Percentiles rank a stretch among this genome's conserved stretches.
phyloP scores from a whole-genome alignment of 2,888 invertebrate species.

The Protodeltote pygarga region DNA sequence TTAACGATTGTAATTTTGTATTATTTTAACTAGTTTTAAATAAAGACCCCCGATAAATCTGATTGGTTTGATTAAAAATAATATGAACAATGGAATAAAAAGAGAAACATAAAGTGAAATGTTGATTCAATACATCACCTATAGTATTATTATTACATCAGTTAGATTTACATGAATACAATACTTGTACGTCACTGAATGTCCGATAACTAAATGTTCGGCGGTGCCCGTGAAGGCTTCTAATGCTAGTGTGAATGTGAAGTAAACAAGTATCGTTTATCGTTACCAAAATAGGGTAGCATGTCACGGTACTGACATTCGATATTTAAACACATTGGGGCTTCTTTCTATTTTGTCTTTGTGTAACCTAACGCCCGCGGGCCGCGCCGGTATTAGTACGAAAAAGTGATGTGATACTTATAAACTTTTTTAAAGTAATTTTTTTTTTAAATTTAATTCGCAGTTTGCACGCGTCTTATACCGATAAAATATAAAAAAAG shows the following conservation, averaged over 20 bases:
- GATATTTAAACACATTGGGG: slow-evolving; percentile 58
- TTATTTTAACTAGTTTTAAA: neutral
- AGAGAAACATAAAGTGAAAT: slow-evolving; percentile 14
- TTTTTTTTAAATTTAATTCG: no score
- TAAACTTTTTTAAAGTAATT: no score
- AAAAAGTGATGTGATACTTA: slow-evolving; percentile 29
- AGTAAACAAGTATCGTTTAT: slow-evolving; percentile 32
- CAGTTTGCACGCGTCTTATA: no score
- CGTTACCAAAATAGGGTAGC: slow-evolving; percentile 49
- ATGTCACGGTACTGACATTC: slow-evolving; percentile 53
- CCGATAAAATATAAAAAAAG: no score
- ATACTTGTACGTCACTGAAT: slow-evolving; percentile 22
- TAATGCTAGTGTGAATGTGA: slow-evolving; percentile 22
- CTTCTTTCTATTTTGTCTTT: slow-evolving; percentile 48
- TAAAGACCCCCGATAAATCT: slow-evolving; percentile 13
- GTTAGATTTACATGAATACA: slow-evolving; percentile 20
- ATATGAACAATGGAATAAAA: slow-evolving; percentile 34
- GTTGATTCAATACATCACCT: slow-evolving; percentile 20
- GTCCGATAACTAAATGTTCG: slow-evolving; percentile 11
- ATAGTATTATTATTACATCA: slow-evolving; percentile 20
- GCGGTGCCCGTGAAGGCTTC: slow-evolving; percentile 27
- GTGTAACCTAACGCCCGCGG: slow-evolving; percentile 32
- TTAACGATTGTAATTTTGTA: neutral
- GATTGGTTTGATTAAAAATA: slow-evolving; percentile 27
- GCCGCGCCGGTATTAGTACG: slow-evolving; percentile 28